Evolutionary conservation across 2,888 invertebrate species (phyloP), one percentile per base, ranked within the genome.

Genomic region (Parasteatoda lunata): DNA sequence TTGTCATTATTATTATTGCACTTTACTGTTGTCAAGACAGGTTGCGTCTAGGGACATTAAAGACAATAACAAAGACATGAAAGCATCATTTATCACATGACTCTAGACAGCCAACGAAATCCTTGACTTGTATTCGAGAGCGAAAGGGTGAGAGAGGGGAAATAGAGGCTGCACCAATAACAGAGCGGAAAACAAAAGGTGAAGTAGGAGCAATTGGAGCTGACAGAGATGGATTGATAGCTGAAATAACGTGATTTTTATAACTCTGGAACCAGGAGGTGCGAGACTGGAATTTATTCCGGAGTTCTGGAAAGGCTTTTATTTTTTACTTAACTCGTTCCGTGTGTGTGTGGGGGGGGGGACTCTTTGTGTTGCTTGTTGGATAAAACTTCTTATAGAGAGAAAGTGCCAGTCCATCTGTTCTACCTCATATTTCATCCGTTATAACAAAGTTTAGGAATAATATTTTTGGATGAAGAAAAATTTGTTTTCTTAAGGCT

Each of bases 21-120:
- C 47, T 45, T 45, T 15, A 9, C 15, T 30, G 11, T 13, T 13
- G 59, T 59, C 47, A 30, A 64, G 64, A 71, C 65, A 71, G n/a
- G 15, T 64, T 51, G 64, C 49, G 71, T 54, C 73, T 15, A 54
- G 68, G 30, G 80, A 66, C 73, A 73, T 73, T 80, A 80, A 73
- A 68, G 73, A 66, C 80, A 73, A 73, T 72, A 80, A 52, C 73
- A 73, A 66, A 72, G 80, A 73, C 65, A 72, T 52, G 68, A 68
- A 80, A 80, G 65, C 64, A 72, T 73, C 80, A 80, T 80, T 73
- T 80, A 80, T 80, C 80, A 80, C 80, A n/a, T 66, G 73, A 65
- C 80, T 72, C 54, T 30, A 80, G 80, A 80, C 66, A 66, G 66
- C 66, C 59, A 80, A 73, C 66, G 80, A 78, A 78, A 78, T 78